Evolutionary conservation across 2,113 vertebrate genomes (phyloP).

Genomic region (Amazona vittata): DNA sequence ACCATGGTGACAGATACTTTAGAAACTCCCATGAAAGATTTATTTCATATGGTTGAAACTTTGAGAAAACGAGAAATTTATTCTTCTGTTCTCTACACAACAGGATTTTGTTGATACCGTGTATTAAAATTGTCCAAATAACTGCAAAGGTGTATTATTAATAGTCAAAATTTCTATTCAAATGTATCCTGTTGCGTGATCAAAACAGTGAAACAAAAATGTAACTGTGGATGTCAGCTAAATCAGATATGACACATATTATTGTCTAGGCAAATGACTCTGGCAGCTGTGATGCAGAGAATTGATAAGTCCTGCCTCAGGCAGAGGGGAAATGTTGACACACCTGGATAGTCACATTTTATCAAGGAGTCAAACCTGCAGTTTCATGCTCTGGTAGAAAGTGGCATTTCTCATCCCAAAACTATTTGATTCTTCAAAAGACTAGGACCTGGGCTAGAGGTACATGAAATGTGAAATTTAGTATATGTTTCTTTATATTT

Average conservation of each 20-base stretch:
- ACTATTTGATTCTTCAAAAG: conserved; percentile 22
- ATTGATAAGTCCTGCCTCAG: conserved; percentile 13
- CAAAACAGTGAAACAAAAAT: not conserved
- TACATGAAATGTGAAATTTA: not conserved
- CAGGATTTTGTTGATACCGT: not conserved
- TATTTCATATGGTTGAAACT: not conserved
- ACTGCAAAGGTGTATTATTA: not conserved
- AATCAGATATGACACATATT: not conserved
- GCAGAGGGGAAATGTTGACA: conserved; percentile 30
- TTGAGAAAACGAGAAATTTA: not conserved
- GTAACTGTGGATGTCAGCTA: not conserved
- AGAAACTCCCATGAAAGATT: not conserved
- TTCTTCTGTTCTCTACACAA: not conserved
- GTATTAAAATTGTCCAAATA: not conserved
- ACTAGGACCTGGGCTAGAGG: not conserved
- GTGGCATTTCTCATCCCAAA: conserved; percentile 20
- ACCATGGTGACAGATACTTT: not conserved
- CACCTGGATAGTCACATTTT: conserved; percentile 41
- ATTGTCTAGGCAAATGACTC: conserved; percentile 2
- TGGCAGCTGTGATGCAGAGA: not conserved
- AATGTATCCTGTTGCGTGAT: not conserved
- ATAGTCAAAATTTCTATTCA: not conserved
- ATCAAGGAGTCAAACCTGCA: conserved; percentile 26
- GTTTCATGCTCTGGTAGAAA: conserved; percentile 40
- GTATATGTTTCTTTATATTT: not conserved